These are phyloP conservation scores for Eptesicus fuscus DNA, from an alignment of 2,113 vertebrate genomes.

Conservation along the genomic window DNA sequence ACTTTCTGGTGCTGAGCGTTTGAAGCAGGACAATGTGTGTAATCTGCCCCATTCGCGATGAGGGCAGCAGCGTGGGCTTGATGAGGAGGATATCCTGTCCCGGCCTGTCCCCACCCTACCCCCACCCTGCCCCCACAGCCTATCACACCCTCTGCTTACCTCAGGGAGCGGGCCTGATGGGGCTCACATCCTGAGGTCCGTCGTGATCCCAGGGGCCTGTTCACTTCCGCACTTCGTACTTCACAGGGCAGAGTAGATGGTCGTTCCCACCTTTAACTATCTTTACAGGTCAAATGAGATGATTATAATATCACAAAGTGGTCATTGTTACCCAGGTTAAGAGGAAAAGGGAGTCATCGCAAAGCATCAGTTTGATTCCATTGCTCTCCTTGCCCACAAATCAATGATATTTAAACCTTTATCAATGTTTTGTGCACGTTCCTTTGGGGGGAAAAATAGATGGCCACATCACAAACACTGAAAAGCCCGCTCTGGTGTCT, in stretches of 20 bases:
- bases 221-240: slow-evolving; percentile 14
- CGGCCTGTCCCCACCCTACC: slow-evolving; percentile 73
- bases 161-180: slow-evolving; percentile 61
- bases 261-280: background rate
- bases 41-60: background rate
- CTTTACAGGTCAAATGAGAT: background rate
- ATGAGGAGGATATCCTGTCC: slow-evolving; percentile 85
- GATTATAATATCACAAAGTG: background rate
- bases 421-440: background rate
- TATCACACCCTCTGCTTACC: slow-evolving; percentile 65
- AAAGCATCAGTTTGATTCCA: background rate
- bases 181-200: slow-evolving; percentile 51
- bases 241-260: background rate
- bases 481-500: background rate
- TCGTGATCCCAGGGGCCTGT: slow-evolving; percentile 19
- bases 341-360: background rate
- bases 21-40: slow-evolving; percentile 43
- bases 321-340: background rate
- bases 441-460: background rate
- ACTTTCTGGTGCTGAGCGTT: slow-evolving; percentile 45
- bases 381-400: background rate
- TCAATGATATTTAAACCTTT: background rate
- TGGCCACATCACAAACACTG: background rate
- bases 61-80: slow-evolving; percentile 66
- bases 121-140: slow-evolving; percentile 57